Percentiles rank a stretch among this genome's conserved stretches.
phyloP scores from a whole-genome alignment of 2,113 vertebrate species.

The Probosciger aterrimus region DNA sequence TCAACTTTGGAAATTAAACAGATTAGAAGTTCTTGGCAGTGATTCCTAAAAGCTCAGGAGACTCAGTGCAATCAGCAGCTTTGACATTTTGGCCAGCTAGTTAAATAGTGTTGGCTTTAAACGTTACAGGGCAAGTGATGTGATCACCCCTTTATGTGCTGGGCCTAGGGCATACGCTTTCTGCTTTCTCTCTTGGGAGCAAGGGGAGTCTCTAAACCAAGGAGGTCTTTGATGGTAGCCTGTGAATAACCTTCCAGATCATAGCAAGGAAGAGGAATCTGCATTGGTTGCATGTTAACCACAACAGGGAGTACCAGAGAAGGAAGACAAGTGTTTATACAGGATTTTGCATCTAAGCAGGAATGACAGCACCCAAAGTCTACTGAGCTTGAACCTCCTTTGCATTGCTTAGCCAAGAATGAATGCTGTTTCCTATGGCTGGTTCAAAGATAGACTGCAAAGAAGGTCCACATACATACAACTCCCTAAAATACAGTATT shows the following conservation, averaged over 20 bases:
- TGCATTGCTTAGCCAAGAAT: neutral
- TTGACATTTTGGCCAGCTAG: neutral
- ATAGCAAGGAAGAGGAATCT: neutral
- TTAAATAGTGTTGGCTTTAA: neutral
- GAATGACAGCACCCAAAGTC: neutral
- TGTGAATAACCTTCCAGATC: neutral
- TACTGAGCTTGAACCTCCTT: neutral
- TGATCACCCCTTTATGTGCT: neutral
- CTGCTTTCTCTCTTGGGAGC: neutral
- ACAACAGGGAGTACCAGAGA: neutral
- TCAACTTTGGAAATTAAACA: neutral
- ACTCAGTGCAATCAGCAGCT: neutral
- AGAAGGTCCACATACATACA: neutral
- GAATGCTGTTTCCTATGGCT: neutral
- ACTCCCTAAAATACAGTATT: neutral
- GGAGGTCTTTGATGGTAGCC: neutral
- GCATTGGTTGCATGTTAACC: neutral
- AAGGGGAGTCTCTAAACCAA: neutral
- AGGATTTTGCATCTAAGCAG: neutral
- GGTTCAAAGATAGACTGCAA: neutral
- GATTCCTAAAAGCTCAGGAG: conserved; percentile 17
- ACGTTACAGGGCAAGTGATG: neutral
- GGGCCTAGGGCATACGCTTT: neutral
- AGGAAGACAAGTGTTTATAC: neutral
- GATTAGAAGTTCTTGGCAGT: conserved; percentile 34